Conservation (phyloP, 2,797 vertebrate genomes). For the Melanitta fusca region DNA sequence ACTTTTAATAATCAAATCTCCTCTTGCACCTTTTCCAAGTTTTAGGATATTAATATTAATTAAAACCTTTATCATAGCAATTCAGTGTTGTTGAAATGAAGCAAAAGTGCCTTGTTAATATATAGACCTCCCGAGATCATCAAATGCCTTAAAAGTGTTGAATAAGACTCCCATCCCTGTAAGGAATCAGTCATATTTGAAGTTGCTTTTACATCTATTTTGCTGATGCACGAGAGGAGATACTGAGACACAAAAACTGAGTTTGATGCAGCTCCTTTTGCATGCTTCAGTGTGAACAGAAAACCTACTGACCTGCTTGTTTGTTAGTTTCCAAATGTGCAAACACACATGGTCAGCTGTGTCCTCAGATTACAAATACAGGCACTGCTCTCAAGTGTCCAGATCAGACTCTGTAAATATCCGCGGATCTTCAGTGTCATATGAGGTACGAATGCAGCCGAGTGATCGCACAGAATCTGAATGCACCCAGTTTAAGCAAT, state of each 20-base stretch:
- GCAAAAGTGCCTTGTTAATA: neutral
- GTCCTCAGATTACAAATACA: neutral
- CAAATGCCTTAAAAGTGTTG: neutral
- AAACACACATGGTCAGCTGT: neutral
- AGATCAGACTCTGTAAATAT: neutral
- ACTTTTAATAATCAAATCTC: neutral
- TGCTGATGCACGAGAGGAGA: neutral
- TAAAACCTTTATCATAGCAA: neutral
- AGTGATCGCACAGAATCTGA: neutral
- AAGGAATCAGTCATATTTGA: neutral
- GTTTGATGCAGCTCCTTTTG: neutral
- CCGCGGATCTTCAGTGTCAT: neutral
- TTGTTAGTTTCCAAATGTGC: neutral
- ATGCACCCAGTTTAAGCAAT: neutral
- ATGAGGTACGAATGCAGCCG: neutral
- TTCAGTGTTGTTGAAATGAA: neutral
- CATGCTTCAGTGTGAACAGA: neutral
- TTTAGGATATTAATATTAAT: neutral
- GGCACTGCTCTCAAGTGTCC: neutral
- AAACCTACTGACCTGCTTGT: neutral
- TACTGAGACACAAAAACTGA: neutral
- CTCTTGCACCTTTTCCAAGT: neutral
- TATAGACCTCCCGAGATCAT: neutral
- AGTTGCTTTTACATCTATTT: neutral
- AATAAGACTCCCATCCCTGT: neutral